Percentiles rank a stretch among this genome's conserved stretches.
These are phyloP conservation scores for Phylloscopus collybita DNA, from an alignment of 2,797 vertebrate genomes.

Conservation along the genomic window DNA sequence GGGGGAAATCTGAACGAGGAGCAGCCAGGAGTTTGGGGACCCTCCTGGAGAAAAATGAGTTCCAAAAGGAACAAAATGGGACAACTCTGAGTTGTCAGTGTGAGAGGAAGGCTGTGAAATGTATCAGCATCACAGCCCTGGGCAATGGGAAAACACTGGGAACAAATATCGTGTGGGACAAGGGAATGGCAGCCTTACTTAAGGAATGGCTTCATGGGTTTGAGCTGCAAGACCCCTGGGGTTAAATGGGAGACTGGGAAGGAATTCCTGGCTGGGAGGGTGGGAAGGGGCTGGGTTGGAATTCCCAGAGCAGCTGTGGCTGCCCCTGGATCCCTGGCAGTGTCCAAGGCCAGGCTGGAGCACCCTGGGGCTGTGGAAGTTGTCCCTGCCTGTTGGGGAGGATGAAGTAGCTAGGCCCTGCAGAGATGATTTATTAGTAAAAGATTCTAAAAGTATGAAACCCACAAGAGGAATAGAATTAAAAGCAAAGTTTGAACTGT, in stretches of 20 bases:
- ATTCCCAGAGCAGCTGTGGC: background rate
- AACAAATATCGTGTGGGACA: background rate
- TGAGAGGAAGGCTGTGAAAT: background rate
- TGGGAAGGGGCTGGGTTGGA: background rate
- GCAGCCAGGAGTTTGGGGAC: background rate
- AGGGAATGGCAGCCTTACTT: fast-evolving
- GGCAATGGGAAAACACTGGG: background rate
- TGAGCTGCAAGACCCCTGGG: background rate
- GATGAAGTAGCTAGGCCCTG: too few species aligned
- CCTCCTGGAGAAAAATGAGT: fast-evolving
- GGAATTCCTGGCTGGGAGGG: background rate
- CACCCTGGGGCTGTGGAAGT: too few species aligned
- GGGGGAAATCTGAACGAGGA: background rate
- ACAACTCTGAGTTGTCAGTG: fast-evolving
- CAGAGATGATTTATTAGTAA: too few species aligned
- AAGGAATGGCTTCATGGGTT: background rate
- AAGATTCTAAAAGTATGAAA: too few species aligned
- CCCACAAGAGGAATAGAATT: too few species aligned
- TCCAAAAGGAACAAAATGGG: background rate
- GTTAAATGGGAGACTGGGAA: background rate
- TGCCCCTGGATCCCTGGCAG: background rate
- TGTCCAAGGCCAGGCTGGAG: background rate
- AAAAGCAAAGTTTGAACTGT: too few species aligned
- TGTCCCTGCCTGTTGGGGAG: too few species aligned
- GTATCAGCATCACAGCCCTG: background rate